Evolutionary conservation across 1,140 invertebrate genomes (phyloP).

Genomic region (Archivesica marissinica): DNA sequence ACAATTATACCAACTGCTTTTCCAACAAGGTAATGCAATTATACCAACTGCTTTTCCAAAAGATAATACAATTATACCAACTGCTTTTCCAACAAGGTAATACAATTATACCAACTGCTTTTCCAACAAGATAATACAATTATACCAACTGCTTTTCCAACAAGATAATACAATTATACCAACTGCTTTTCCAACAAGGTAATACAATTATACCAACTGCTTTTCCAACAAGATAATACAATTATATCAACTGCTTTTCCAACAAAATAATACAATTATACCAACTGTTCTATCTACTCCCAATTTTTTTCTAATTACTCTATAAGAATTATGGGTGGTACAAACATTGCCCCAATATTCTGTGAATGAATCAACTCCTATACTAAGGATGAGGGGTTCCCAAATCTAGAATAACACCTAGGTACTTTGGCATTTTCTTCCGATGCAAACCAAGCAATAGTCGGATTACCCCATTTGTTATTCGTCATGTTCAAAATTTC

Average conservation of each 20-base stretch:
- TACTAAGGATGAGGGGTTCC: neutral
- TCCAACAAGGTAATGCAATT: too few species aligned
- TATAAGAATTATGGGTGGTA: constrained; percentile 21
- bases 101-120: too few species aligned
- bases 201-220: neutral
- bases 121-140: too few species aligned
- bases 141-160: constrained; percentile 10
- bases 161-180: neutral
- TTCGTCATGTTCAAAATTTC: neutral
- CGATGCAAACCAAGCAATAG: constrained; percentile 12
- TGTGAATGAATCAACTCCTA: constrained; percentile 3
- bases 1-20: too few species aligned
- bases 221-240: constrained; percentile 4
- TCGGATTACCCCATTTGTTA: neutral
- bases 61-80: neutral
- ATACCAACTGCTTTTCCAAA: constrained; percentile 5
- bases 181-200: neutral
- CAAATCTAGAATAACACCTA: constrained; percentile 26
- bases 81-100: constrained; percentile 7
- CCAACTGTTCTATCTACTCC: constrained; percentile 10
- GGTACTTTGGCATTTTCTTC: constrained; percentile 1
- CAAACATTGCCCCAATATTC: neutral
- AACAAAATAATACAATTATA: neutral
- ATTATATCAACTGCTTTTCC: constrained; percentile 3
- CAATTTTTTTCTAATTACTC: constrained; percentile 13